Base-by-base conservation (phyloP, 1,140 invertebrate genomes). In the Idris sp. region DNA sequence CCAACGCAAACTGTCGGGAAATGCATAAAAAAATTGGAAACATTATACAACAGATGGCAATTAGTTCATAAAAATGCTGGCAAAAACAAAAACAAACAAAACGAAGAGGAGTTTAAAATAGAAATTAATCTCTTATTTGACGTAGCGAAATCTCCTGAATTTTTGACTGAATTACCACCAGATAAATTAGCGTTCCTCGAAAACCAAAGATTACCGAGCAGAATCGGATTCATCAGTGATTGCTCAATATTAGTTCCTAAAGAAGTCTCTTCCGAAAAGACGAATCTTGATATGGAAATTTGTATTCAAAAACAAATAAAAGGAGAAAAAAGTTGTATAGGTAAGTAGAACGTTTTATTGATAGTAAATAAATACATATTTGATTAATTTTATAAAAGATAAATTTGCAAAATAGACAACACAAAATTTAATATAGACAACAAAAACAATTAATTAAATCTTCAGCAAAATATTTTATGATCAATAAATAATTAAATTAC, bases 21-120 rank as follows among this genome's bases (percentile, higher is more conserved):
- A 28, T 58, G 43, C 38, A 9, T 61, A 8, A 38, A 61, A 53
- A 71, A 71, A 53, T 15, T 71, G 2, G 53, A 49, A 53, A 43
- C 41, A 22, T 19, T 71, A 9, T 58, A 61, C 35, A 35, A 10
- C 15, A 1, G 10, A 1, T 53, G 54, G 46, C 46, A 41, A 38
- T 36, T 11, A 2, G 8, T 67, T 7, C 49, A 67, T 38, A 67
- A 67, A 67, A 53, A 26, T 26, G 18, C 16, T 9, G 49, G 62
- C 10, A 28, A 59, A 22, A 30, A 2, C 11, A 16, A 6, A 26
- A 71, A 62, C 35, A 13, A 13, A 26, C 3, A 35, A 30, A 71
- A 71, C 26, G 65, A 71, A 36, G 18, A 19, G 18, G 31, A 58
- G 8, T 71, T 62, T 14, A 35, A 36, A 36, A 15, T 4, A 36